Evolutionary conservation across 2,113 vertebrate species (phyloP), one percentile per base, ranked within the genome.

Genomic region (Sander lucioperca): DNA sequence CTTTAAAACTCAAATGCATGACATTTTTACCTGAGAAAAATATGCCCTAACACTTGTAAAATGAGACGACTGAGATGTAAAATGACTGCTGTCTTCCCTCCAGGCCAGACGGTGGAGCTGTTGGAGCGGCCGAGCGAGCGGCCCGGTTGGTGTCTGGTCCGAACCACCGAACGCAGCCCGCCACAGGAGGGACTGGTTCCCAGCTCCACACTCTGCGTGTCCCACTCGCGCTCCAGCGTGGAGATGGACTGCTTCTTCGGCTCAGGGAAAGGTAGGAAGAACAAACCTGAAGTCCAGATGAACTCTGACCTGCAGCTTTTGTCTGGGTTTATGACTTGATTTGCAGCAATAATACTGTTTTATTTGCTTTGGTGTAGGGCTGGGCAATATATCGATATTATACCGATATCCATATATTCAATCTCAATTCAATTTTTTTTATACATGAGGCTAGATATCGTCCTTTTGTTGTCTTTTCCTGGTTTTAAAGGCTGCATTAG

Each of bases 241-340:
- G 98, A 99, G 93, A 99, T 99, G 97, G 98, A 99, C 91, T 98
- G 97, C 89, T 99, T 99, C 96, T 99, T 99, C 92, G 93, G 96
- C 51, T 89, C 97, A 58, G 97, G 97, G 92, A 99, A 98, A 99
- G 98, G 98, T 99, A 97, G 74, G 92, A 90, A 18, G 6, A 23
- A 15, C 30, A 8, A 21, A 36, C 11, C 53, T 14, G 1, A 47
- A 19, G n/a, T 30, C 18, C 16, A 16, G 0, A 53, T 14, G 2
- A 8, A 27, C 36, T 23, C 21, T 23, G 11, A 19, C 9, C 48
- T 45, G 15, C 65, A 12, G 47, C 2, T 14, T 39, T 14, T 45
- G 25, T 59, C 25, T n/a, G 25, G 33, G 65, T 21, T 68, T 21
- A 51, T 30, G 27, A 68, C 47, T 25, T 25, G 36, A n/a, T 57